These are phyloP conservation scores for Mesocricetus auratus DNA, from an alignment of 2,113 vertebrate species.

Conservation along the genomic window DNA sequence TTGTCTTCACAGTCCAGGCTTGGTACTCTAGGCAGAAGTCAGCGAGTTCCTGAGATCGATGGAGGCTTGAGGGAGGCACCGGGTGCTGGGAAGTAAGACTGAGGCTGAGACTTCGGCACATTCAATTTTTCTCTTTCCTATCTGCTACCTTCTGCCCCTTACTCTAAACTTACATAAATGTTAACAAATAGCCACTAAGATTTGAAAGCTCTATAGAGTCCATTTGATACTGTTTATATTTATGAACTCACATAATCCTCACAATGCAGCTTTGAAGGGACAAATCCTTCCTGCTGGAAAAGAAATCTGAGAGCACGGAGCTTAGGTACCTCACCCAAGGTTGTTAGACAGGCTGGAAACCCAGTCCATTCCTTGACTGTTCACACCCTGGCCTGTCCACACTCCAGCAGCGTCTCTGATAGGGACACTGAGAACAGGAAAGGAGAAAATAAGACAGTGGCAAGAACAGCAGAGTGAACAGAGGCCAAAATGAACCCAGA, in stretches of 20 bases:
- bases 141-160: neutral
- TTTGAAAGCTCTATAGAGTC: neutral
- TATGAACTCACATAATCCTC: slow-evolving; percentile 40
- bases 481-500: neutral
- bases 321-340: slow-evolving; percentile 29
- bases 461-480: accelerated
- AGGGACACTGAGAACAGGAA: too few relatives aligned
- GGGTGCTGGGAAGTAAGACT: neutral
- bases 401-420: too few relatives aligned
- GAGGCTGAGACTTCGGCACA: neutral
- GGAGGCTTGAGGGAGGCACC: neutral
- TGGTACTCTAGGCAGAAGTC: neutral
- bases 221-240: slow-evolving; percentile 32
- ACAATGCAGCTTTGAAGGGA: slow-evolving; percentile 3
- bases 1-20: neutral
- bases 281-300: slow-evolving; percentile 47
- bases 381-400: neutral
- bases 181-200: slow-evolving; percentile 16
- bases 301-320: slow-evolving; percentile 54
- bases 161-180: neutral
- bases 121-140: neutral
- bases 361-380: neutral
- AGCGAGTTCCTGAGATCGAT: neutral
- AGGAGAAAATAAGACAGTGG: neutral
- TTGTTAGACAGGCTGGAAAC: neutral